Percentiles rank a stretch among this genome's conserved stretches.
phyloP scores from a whole-genome alignment of 2,888 invertebrate species.

The Spodoptera exigua region DNA sequence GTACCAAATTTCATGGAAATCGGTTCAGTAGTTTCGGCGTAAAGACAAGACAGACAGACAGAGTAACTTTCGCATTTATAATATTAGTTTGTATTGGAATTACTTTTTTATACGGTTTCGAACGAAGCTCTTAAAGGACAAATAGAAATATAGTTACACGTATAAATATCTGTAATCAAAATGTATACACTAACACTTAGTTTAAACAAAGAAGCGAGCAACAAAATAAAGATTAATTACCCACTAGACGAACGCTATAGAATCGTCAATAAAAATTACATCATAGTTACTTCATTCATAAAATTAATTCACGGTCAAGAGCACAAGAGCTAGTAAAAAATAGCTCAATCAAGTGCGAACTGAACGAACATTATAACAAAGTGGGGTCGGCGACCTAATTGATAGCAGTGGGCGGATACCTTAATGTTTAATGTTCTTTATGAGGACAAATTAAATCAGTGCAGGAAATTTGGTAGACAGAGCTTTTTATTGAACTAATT shows the following conservation, averaged over 20 bases:
- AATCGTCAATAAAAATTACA: slow-evolving; percentile 21
- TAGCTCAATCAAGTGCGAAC: slow-evolving; percentile 32
- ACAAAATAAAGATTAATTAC: no score
- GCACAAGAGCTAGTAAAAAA: slow-evolving; percentile 19
- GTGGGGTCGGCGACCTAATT: slow-evolving; percentile 27
- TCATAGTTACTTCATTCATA: slow-evolving; percentile 36
- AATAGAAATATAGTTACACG: no score
- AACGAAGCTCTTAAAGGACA: no score
- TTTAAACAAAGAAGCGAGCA: no score
- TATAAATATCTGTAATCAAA: no score
- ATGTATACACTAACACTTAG: no score
- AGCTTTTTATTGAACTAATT: not conserved
- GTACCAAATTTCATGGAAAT: no score
- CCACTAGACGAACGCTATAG: slow-evolving; percentile 9
- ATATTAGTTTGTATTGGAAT: no score
- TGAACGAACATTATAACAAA: slow-evolving; percentile 14
- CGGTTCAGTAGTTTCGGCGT: no score
- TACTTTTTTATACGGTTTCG: no score
- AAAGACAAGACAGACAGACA: no score
- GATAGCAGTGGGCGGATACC: slow-evolving; percentile 31
- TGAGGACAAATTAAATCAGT: slow-evolving; percentile 31
- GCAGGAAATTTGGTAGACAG: slow-evolving; percentile 38
- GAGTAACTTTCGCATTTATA: no score
- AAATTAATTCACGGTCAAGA: slow-evolving; percentile 27
- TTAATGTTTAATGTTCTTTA: slow-evolving; percentile 37